Evolutionary conservation across 2,113 vertebrate genomes (phyloP).

Genomic region (Spilogale gracilis): DNA sequence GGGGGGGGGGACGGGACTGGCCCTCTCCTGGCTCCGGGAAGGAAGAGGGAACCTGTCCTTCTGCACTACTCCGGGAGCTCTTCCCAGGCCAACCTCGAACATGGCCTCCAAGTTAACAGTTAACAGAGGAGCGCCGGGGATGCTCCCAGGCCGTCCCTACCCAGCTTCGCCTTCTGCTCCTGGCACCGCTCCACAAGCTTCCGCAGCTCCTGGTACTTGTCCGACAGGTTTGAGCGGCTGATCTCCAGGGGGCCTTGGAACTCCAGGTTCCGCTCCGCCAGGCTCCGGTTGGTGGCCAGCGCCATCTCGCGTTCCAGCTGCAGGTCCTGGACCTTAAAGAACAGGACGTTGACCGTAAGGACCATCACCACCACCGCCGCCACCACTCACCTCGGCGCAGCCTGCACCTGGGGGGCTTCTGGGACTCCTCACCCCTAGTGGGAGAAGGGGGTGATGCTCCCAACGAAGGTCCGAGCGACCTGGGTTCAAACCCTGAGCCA

Average conservation of each 20-base stretch:
- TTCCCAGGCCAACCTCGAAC: neutral
- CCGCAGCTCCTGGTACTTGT: conserved; percentile 92
- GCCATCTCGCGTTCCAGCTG: conserved; percentile 97
- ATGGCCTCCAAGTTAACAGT: neutral
- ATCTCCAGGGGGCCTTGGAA: conserved; percentile 92
- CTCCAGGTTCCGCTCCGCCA: conserved; percentile 95
- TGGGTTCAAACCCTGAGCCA: neutral
- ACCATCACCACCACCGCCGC: rapidly evolving
- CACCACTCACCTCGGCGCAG: rapidly evolving
- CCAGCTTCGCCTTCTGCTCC: conserved; percentile 88
- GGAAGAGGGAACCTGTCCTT: neutral
- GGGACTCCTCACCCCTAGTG: rapidly evolving
- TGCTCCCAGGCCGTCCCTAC: conserved; percentile 60
- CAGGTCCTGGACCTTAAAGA: conserved; percentile 93
- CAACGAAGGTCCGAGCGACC: neutral
- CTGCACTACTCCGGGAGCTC: neutral
- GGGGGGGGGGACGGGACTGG: no score
- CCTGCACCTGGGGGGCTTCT: neutral
- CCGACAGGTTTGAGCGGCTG: conserved; percentile 89
- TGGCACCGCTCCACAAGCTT: conserved; percentile 86
- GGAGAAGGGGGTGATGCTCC: neutral
- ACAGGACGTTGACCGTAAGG: rapidly evolving
- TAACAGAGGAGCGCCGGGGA: neutral
- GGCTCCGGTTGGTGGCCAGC: conserved; percentile 95
- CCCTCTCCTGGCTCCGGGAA: neutral